Evolutionary conservation across 2,888 invertebrate species (phyloP).

Genomic region (Leptopterna dolabrata): DNA sequence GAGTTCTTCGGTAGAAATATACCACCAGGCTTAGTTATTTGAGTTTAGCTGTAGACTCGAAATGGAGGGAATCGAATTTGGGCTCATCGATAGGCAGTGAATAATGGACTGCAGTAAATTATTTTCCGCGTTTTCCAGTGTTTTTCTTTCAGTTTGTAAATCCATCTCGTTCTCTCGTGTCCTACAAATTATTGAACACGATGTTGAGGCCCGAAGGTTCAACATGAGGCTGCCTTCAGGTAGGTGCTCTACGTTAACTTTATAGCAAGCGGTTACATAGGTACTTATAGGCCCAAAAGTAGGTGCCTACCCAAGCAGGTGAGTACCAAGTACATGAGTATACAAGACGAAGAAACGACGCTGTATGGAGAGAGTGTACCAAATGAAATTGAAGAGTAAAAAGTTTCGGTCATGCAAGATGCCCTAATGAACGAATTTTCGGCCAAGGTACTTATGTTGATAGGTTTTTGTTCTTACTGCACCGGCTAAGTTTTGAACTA

Average conservation of each 20-base stretch:
- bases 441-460: too few relatives aligned
- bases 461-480: too few relatives aligned
- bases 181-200: slow-evolving; percentile 23
- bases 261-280: too few relatives aligned
- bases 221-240: slow-evolving; percentile 15
- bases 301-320: too few relatives aligned
- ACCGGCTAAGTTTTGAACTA: too few relatives aligned
- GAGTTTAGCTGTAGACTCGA: too few relatives aligned
- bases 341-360: background rate
- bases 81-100: background rate
- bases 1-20: too few relatives aligned
- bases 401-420: too few relatives aligned
- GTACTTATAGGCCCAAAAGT: too few relatives aligned
- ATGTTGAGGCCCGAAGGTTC: background rate
- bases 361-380: background rate
- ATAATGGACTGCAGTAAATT: background rate
- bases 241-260: background rate
- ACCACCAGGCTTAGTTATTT: too few relatives aligned
- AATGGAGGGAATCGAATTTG: background rate
- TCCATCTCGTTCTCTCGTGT: background rate
- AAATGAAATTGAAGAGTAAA: background rate
- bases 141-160: background rate
- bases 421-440: too few relatives aligned
- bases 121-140: background rate
- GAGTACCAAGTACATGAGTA: too few relatives aligned